Percentiles rank a stretch among this genome's conserved stretches.
These are phyloP conservation scores for Parauchenoglanis ngamensis DNA, from an alignment of 2,797 vertebrate species.

Conservation along the genomic window DNA sequence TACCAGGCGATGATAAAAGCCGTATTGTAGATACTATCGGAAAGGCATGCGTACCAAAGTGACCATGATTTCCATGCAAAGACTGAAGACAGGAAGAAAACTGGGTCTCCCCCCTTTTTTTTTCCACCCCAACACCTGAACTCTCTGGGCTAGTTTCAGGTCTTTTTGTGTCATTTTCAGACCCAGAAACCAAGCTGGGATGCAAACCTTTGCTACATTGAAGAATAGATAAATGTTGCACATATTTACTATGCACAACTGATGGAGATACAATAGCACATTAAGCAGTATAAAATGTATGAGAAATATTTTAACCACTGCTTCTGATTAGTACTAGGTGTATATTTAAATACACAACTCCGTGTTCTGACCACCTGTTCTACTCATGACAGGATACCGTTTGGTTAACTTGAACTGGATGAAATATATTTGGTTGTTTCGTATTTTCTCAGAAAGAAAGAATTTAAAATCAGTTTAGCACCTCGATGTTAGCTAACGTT, in stretches of 20 bases:
- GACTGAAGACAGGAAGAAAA: not conserved
- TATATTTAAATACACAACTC: not conserved
- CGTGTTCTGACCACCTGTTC: not conserved
- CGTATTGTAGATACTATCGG: not conserved
- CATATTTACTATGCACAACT: not conserved
- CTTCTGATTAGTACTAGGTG: not conserved
- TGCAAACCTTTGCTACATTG: not conserved
- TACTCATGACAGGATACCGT: not conserved
- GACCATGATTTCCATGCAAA: not conserved
- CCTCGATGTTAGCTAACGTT: not conserved
- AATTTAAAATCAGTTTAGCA: not conserved
- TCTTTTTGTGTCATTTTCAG: not conserved
- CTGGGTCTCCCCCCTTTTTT: not conserved
- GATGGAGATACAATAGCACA: not conserved
- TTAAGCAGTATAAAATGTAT: not conserved
- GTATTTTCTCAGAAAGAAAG: not conserved
- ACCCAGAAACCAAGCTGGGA: not conserved
- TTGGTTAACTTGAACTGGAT: not conserved
- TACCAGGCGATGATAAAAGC: not conserved
- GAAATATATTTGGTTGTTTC: not conserved
- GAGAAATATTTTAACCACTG: not conserved
- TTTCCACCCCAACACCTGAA: not conserved
- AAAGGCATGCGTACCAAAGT: not conserved
- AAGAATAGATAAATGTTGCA: not conserved
- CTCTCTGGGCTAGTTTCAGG: not conserved